Conservation (phyloP, 2,797 vertebrate species). For the Sebastes diploproa region DNA sequence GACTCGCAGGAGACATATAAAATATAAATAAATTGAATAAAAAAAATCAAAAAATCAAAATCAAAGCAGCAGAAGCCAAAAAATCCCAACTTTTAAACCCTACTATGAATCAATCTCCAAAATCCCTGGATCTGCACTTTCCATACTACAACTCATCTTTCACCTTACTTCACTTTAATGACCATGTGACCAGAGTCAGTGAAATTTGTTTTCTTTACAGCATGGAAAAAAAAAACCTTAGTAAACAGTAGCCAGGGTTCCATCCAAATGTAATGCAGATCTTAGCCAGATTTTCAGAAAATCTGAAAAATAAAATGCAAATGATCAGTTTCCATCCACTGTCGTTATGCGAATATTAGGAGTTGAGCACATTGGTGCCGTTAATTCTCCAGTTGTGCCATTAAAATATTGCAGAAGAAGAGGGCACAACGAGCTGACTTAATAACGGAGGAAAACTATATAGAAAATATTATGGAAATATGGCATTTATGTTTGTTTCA, state of each 20-base stretch:
- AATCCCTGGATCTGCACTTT: neutral
- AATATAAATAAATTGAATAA: neutral
- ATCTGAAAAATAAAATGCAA: too few species aligned
- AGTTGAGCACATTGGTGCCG: neutral
- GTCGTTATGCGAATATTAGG: fast-evolving
- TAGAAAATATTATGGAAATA: too few species aligned
- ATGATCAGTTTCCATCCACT: too few species aligned
- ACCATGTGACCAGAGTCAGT: too few species aligned
- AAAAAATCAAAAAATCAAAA: neutral
- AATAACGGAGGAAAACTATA: neutral
- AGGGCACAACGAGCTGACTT: neutral
- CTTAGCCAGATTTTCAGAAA: too few species aligned
- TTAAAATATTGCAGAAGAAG: neutral
- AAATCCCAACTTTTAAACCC: neutral
- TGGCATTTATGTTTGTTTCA: too few species aligned
- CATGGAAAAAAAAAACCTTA: too few species aligned
- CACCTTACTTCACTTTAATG: too few species aligned
- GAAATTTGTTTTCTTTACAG: too few species aligned
- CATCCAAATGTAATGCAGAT: too few species aligned
- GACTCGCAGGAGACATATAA: neutral
- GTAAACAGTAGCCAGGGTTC: too few species aligned
- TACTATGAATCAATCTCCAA: neutral
- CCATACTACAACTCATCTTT: neutral
- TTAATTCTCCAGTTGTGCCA: neutral
- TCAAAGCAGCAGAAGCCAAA: neutral